phyloP scores from a whole-genome alignment of 2,797 vertebrate species.

The Sarcophilus harrisii region DNA sequence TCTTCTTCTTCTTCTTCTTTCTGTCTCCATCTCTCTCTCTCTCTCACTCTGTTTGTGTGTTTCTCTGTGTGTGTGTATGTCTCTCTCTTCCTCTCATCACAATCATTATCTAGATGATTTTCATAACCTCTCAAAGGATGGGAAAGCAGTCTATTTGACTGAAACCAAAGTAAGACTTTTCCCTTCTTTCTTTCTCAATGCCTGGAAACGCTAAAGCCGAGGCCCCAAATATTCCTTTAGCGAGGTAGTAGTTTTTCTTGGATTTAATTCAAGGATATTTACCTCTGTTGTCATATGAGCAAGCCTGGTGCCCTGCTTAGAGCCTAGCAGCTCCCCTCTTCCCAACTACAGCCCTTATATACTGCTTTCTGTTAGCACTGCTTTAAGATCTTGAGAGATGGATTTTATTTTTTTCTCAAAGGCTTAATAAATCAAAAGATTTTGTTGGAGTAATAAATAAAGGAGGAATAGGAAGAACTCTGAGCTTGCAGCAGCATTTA shows the following conservation, averaged over 20 bases:
- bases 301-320: slow-evolving; percentile 5
- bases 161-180: slow-evolving; percentile 81
- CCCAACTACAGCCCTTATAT: slow-evolving; percentile 77
- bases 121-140: slow-evolving; percentile 79
- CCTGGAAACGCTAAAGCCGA: background rate
- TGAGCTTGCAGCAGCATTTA: slow-evolving; percentile 61
- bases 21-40: too few relatives aligned
- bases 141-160: slow-evolving; percentile 73
- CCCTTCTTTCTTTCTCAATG: background rate
- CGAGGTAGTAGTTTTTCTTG: background rate
- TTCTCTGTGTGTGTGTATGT: too few relatives aligned
- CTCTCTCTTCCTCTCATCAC: background rate
- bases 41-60: too few relatives aligned
- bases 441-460: slow-evolving; percentile 76
- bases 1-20: too few relatives aligned
- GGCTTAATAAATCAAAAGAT: slow-evolving; percentile 79
- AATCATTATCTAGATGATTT: slow-evolving; percentile 70
- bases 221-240: background rate
- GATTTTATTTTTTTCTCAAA: slow-evolving; percentile 78
- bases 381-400: slow-evolving; percentile 73
- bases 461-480: slow-evolving; percentile 55
- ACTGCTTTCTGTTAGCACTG: slow-evolving; percentile 69
- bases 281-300: slow-evolving; percentile 47
- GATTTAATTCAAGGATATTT: slow-evolving; percentile 10
- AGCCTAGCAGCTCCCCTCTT: slow-evolving; percentile 34